phyloP scores from a whole-genome alignment of 53 echinoderm and acorn worm genomes.

The Temnopleurus reevesii region DNA sequence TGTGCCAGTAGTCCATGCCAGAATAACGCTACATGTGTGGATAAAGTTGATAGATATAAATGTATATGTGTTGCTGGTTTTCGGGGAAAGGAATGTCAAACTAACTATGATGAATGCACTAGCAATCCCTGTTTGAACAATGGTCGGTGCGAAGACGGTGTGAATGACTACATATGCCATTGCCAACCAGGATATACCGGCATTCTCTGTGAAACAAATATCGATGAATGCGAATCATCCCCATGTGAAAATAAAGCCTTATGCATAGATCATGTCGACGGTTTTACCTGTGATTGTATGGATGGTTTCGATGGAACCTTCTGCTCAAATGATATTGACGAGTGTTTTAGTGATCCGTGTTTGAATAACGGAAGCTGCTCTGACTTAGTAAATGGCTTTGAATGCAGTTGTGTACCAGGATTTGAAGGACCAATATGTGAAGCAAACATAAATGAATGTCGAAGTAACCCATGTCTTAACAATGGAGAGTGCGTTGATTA shows the following conservation, averaged over 20 bases:
- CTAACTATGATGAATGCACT: slow-evolving; percentile 21
- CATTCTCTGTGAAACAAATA: slow-evolving; percentile 31
- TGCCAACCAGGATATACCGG: slow-evolving; percentile 32
- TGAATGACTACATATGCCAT: slow-evolving; percentile 15
- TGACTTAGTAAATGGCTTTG: slow-evolving; percentile 54
- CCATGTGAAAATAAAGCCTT: slow-evolving; percentile 67
- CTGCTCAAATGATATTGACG: slow-evolving; percentile 57
- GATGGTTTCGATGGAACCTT: slow-evolving; percentile 49
- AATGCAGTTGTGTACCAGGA: slow-evolving; percentile 65
- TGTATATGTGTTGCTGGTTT: slow-evolving; percentile 42
- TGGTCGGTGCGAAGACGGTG: background rate
- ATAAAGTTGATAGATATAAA: slow-evolving; percentile 10
- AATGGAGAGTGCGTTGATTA: slow-evolving; percentile 42
- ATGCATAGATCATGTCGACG: slow-evolving; percentile 50
- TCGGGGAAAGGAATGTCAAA: background rate
- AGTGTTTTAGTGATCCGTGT: slow-evolving; percentile 66
- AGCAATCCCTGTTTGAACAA: slow-evolving; percentile 27
- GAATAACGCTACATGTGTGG: slow-evolving; percentile 67
- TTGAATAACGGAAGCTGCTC: slow-evolving; percentile 58
- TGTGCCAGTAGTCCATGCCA: slow-evolving; percentile 73
- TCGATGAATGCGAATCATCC: slow-evolving; percentile 51
- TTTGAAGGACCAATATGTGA: slow-evolving; percentile 68
- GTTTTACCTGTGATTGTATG: slow-evolving; percentile 65
- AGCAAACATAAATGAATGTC: slow-evolving; percentile 58
- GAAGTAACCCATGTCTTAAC: slow-evolving; percentile 57